Evolutionary conservation across 1,140 invertebrate genomes (phyloP).

Genomic region (Orchestia grillus): DNA sequence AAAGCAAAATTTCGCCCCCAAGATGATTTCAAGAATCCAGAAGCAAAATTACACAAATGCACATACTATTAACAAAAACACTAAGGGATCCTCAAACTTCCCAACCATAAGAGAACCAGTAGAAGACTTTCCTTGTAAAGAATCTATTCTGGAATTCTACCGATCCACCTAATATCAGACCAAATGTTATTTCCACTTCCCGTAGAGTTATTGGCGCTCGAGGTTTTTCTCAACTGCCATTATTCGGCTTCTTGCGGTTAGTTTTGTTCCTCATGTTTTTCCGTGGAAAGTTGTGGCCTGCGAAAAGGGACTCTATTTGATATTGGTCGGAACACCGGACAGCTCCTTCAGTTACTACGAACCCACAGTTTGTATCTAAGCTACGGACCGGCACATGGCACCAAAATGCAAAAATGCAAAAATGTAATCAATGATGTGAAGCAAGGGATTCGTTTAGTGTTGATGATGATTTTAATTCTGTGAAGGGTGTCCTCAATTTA

Average conservation of each 20-base stretch:
- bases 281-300: not conserved
- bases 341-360: not conserved
- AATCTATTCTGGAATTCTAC: not conserved
- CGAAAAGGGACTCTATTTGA: not conserved
- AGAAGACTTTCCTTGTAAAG: conserved; percentile 8
- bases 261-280: conserved; percentile 24
- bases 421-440: not conserved
- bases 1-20: not conserved
- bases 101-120: not conserved
- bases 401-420: not conserved
- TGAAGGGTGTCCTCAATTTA: not conserved
- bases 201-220: conserved; percentile 18
- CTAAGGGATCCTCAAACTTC: not conserved
- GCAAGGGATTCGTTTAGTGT: not conserved
- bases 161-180: conserved; percentile 29
- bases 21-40: not conserved
- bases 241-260: not conserved
- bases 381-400: not conserved
- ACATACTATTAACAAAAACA: not conserved
- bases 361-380: not conserved
- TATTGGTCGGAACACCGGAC: conserved; percentile 10
- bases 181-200: conserved; percentile 35
- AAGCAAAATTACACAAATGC: not conserved
- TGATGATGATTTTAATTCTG: not conserved
- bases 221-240: conserved; percentile 20